Percentiles rank a stretch among this genome's conserved stretches.
Evolutionary conservation across 2,888 invertebrate genomes (phyloP).

Genomic region (Abscondita cerata): DNA sequence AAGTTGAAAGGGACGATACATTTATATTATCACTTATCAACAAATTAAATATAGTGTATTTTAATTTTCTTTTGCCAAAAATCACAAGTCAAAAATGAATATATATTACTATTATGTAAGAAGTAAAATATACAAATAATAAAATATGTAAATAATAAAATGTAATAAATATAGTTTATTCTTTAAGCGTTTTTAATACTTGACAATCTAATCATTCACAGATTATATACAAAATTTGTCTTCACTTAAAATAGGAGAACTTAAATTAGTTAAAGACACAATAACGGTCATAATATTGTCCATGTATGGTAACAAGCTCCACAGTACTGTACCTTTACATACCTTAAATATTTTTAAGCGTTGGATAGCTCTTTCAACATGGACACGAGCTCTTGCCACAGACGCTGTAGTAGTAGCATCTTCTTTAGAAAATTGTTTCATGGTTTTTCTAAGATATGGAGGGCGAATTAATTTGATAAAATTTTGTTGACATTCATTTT

Average conservation of each 20-base stretch:
- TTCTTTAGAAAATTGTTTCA: slow-evolving; percentile 2
- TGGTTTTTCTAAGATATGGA: background rate
- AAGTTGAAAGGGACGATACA: background rate
- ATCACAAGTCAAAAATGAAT: background rate
- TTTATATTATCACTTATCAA: background rate
- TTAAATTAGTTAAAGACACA: background rate
- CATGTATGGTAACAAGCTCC: background rate
- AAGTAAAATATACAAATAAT: too few species aligned
- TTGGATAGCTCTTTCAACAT: slow-evolving; percentile 19
- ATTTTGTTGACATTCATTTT: background rate
- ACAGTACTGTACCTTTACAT: background rate
- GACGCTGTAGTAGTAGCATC: slow-evolving; percentile 9
- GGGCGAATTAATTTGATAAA: background rate
- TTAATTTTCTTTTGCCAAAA: background rate
- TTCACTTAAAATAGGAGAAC: background rate
- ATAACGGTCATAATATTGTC: background rate
- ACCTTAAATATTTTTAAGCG: slow-evolving; percentile 8
- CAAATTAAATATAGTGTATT: background rate
- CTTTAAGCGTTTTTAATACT: too few species aligned
- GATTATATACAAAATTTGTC: background rate
- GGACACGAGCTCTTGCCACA: slow-evolving; percentile 14
- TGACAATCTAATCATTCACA: background rate
- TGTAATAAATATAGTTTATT: too few species aligned
- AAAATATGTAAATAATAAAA: too few species aligned
- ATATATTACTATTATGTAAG: background rate